Conservation (phyloP, 2,888 invertebrate genomes). For the Asteroscopus sphinx region DNA sequence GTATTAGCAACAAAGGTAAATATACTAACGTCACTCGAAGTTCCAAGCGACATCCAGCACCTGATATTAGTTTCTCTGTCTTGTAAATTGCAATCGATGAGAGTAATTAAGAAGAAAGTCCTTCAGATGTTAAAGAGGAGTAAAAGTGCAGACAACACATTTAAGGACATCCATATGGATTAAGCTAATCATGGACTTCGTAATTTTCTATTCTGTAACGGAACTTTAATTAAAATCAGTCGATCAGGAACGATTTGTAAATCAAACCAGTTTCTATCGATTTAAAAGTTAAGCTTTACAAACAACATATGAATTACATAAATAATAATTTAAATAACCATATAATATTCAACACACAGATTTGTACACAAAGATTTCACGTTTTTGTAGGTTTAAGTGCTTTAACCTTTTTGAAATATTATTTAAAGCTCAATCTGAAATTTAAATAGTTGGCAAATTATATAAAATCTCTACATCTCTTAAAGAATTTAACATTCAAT, state of each 20-base stretch:
- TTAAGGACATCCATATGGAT: constrained; percentile 33
- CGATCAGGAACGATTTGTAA: constrained; percentile 23
- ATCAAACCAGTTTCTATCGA: constrained; percentile 33
- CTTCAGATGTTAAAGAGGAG: too few relatives aligned
- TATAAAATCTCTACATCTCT: too few relatives aligned
- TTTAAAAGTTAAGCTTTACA: constrained; percentile 22
- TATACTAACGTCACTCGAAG: too few relatives aligned
- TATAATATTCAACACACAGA: constrained; percentile 1
- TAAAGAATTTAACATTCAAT: too few relatives aligned
- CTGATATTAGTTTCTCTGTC: background rate
- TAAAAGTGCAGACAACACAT: background rate
- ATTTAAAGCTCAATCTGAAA: background rate
- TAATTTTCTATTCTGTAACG: constrained; percentile 35
- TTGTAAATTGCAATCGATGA: background rate
- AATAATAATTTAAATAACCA: constrained; percentile 8
- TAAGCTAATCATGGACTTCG: constrained; percentile 20
- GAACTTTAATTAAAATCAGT: constrained; percentile 40
- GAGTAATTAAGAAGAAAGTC: too few relatives aligned
- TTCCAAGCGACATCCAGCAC: too few relatives aligned
- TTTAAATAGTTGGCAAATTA: background rate
- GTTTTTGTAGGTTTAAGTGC: background rate
- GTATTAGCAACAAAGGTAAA: background rate
- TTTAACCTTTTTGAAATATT: constrained; percentile 8
- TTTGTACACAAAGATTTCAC: constrained; percentile 2
- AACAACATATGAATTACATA: constrained; percentile 19